phyloP scores from a whole-genome alignment of 2,113 vertebrate species.

The Odobenus rosmarus region DNA sequence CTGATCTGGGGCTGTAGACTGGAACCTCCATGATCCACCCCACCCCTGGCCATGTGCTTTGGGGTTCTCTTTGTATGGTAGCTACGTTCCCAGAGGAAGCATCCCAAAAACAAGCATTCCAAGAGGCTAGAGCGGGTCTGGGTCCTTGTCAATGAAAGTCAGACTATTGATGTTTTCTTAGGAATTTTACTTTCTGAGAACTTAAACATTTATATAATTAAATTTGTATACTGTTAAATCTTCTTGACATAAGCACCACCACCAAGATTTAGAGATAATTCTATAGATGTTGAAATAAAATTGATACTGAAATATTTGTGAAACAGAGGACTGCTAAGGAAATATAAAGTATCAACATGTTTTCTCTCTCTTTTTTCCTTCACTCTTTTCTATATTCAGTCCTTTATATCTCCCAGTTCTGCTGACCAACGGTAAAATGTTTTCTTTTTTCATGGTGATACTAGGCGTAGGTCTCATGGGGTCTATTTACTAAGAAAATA shows the following conservation, averaged over 20 bases:
- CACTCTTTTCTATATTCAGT: not conserved
- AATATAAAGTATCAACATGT: not conserved
- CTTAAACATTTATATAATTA: constrained; percentile 8
- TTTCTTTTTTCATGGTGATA: not conserved
- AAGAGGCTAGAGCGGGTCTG: not conserved
- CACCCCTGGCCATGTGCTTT: not conserved
- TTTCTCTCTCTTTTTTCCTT: not conserved
- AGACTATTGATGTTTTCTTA: not conserved
- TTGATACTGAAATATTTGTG: not conserved
- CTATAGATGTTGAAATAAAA: not conserved
- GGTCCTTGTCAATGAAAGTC: not conserved
- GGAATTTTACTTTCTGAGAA: constrained; percentile 23
- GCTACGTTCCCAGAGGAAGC: not conserved
- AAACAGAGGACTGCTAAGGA: not conserved
- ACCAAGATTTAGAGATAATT: not conserved
- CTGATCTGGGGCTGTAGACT: not conserved
- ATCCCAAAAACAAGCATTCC: not conserved
- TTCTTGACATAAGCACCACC: not conserved
- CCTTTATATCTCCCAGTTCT: not conserved
- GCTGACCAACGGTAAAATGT: not conserved
- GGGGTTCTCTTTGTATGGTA: not conserved
- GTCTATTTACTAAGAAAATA: constrained; percentile 27
- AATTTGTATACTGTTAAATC: not conserved
- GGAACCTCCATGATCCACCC: not conserved
- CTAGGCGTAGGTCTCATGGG: not conserved